A percentile compares a stretch with the other conserved stretches of the same genome.
phyloP scores from a whole-genome alignment of 2,888 invertebrate genomes.

The Dysmachus trigonus region DNA sequence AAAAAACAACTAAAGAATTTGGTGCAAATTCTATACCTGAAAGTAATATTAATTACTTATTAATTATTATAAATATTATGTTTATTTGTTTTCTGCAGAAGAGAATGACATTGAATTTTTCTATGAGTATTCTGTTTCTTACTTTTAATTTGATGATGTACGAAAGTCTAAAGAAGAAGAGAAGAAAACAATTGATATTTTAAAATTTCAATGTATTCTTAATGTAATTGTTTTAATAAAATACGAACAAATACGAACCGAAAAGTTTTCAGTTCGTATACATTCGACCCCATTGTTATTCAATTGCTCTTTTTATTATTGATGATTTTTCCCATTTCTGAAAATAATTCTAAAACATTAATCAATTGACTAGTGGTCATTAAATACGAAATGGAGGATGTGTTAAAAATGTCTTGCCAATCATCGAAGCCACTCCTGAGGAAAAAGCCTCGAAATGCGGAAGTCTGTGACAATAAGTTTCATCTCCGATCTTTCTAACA shows the following conservation, averaged over 20 bases:
- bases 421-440: not conserved
- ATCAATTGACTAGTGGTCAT: not conserved
- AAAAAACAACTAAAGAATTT: no score
- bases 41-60: no score
- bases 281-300: not conserved
- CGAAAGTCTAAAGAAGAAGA: no score
- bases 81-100: no score
- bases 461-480: not conserved
- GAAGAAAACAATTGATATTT: no score
- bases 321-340: not conserved
- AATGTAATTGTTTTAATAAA: not conserved
- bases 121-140: no score
- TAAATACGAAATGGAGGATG: not conserved
- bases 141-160: no score
- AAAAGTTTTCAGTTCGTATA: not conserved
- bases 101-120: no score
- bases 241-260: not conserved
- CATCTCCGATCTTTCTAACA: not conserved
- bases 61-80: no score
- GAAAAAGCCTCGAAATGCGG: not conserved
- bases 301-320: not conserved
- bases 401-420: not conserved
- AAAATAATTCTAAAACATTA: not conserved
- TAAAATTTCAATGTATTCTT: no score
- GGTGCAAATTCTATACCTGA: no score